phyloP scores from a whole-genome alignment of 2,113 vertebrate genomes.

The Hippocampus barbouri region DNA sequence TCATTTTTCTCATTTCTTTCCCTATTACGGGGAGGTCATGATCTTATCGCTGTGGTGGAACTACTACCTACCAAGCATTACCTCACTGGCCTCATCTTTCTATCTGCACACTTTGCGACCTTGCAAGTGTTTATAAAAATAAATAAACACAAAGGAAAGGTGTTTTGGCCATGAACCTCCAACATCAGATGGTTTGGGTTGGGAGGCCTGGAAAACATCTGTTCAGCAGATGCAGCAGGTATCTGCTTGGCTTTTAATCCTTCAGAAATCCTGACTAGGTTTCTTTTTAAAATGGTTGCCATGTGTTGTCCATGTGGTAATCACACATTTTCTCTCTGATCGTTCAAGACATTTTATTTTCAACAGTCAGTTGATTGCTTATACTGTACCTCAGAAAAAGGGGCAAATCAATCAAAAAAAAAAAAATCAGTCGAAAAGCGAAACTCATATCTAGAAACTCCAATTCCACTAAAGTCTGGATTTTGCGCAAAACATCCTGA shows the following conservation, averaged over 20 bases:
- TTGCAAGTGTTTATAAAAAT: constrained; percentile 25
- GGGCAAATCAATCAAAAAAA: too few relatives aligned
- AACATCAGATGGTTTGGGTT: constrained; percentile 33
- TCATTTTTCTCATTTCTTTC: constrained; percentile 63
- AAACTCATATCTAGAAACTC: too few relatives aligned
- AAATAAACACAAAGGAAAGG: constrained; percentile 15
- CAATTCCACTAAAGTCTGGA: too few relatives aligned
- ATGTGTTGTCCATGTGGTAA: background rate
- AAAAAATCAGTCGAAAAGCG: too few relatives aligned
- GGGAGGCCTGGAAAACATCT: constrained; percentile 47
- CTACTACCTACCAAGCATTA: constrained; percentile 10
- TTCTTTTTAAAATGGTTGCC: background rate
- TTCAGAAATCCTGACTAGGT: constrained; percentile 22
- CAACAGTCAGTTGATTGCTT: too few relatives aligned
- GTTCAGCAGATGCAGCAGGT: constrained; percentile 36
- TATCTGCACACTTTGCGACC: constrained; percentile 42
- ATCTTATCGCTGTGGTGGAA: constrained; percentile 52
- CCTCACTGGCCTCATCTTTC: background rate
- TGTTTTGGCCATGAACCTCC: constrained; percentile 12
- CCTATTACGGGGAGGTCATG: constrained; percentile 45
- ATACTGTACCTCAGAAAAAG: too few relatives aligned
- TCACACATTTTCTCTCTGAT: too few relatives aligned
- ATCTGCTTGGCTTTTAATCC: constrained; percentile 41
- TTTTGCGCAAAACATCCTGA: too few relatives aligned
- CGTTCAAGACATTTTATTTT: too few relatives aligned